A percentile compares a stretch with the other conserved stretches of the same genome.
phyloP scores from a whole-genome alignment of 2,888 invertebrate genomes.

The Eupithecia insigniata region DNA sequence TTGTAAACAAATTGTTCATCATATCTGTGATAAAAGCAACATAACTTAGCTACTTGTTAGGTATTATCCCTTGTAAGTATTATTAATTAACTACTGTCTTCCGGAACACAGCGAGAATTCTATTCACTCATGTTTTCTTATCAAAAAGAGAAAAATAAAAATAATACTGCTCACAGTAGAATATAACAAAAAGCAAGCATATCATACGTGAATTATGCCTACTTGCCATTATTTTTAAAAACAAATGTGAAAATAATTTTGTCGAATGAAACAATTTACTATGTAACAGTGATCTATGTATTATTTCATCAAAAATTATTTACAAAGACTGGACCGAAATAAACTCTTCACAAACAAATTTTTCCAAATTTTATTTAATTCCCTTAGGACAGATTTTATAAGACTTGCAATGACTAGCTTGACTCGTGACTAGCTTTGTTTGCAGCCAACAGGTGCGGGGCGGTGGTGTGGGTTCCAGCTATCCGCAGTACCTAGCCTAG shows the following conservation, averaged over 20 bases:
- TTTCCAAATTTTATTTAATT: background rate
- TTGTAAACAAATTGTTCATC: slow-evolving; percentile 47
- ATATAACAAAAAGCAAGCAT: slow-evolving; percentile 25
- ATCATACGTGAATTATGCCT: slow-evolving; percentile 32
- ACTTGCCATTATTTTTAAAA: slow-evolving; percentile 29
- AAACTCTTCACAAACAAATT: slow-evolving; percentile 77
- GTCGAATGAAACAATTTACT: slow-evolving; percentile 28
- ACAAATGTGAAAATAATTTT: slow-evolving; percentile 12
- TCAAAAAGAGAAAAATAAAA: background rate
- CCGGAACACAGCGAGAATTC: slow-evolving; percentile 39
- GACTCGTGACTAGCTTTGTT: too few species aligned
- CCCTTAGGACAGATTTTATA: too few species aligned
- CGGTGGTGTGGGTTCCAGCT: too few species aligned
- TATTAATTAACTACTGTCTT: slow-evolving; percentile 43
- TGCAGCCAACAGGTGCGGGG: too few species aligned
- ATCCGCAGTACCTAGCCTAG: too few species aligned
- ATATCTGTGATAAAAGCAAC: slow-evolving; percentile 63
- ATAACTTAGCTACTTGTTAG: slow-evolving; percentile 53
- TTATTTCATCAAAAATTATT: slow-evolving; percentile 64
- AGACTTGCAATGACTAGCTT: too few species aligned
- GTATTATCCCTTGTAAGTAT: slow-evolving; percentile 41
- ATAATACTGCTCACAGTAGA: slow-evolving; percentile 17
- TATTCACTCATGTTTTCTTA: slow-evolving; percentile 25
- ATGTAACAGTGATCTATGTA: slow-evolving; percentile 45
- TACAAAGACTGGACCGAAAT: slow-evolving; percentile 73